A percentile compares a stretch with the other conserved stretches of the same genome.
These are phyloP conservation scores for Bryconaethiops microstoma DNA, from an alignment of 2,797 vertebrate genomes.

Conservation along the genomic window DNA sequence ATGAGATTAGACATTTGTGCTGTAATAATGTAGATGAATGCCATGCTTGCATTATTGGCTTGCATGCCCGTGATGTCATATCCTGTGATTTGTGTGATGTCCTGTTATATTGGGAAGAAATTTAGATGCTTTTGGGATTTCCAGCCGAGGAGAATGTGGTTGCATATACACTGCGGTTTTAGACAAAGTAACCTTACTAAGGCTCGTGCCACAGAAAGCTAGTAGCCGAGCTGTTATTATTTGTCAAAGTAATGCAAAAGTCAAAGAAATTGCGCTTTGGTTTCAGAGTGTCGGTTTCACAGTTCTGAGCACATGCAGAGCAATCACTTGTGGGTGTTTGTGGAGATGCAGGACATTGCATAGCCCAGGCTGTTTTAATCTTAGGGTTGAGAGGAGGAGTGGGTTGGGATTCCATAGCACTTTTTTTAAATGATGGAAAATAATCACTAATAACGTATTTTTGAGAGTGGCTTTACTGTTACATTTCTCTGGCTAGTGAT, in stretches of 20 bases:
- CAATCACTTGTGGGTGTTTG: neutral
- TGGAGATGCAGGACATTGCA: neutral
- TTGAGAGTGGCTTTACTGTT: too few species aligned
- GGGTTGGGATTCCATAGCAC: too few species aligned
- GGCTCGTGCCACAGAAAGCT: neutral
- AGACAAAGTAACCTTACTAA: neutral
- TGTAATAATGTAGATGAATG: slow-evolving; percentile 34
- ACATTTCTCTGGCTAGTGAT: too few species aligned
- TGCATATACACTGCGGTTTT: neutral
- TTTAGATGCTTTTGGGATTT: neutral
- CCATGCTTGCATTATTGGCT: slow-evolving; percentile 17
- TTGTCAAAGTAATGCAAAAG: neutral
- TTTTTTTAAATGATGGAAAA: too few species aligned
- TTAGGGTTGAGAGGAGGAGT: too few species aligned
- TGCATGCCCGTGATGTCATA: slow-evolving; percentile 14
- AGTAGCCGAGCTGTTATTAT: neutral
- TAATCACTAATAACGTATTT: too few species aligned
- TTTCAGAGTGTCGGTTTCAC: neutral
- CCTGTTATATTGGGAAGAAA: slow-evolving; percentile 12
- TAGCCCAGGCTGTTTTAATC: neutral
- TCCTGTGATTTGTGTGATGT: slow-evolving; percentile 22
- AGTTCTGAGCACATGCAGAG: neutral
- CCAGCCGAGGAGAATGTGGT: neutral
- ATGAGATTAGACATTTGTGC: slow-evolving; percentile 23
- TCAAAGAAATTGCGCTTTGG: neutral